Evolutionary conservation across 1,140 invertebrate genomes (phyloP).

Genomic region (Aradophagus sp.): DNA sequence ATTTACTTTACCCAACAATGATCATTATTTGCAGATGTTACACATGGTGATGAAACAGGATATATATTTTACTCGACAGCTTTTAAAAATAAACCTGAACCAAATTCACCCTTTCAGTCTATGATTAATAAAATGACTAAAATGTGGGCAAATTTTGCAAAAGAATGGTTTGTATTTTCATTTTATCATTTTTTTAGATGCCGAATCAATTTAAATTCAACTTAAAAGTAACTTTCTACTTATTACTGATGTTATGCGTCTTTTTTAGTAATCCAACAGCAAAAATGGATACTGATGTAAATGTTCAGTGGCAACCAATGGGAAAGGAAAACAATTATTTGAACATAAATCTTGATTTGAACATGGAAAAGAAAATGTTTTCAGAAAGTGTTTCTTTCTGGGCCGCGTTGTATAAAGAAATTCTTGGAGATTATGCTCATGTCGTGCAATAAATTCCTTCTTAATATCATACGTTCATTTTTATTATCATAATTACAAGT

Average conservation of each 20-base stretch:
- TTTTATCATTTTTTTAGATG: too few species aligned
- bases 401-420: constrained; percentile 63
- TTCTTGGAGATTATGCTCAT: constrained; percentile 57
- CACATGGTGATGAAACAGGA: constrained; percentile 82
- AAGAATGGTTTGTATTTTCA: constrained; percentile 70
- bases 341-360: constrained; percentile 69
- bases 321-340: constrained; percentile 72
- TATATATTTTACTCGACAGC: constrained; percentile 78
- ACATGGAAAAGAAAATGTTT: constrained; percentile 70
- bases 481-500: too few species aligned
- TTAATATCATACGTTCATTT: too few species aligned
- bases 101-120: constrained; percentile 55
- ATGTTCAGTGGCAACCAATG: constrained; percentile 71
- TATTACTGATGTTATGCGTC: constrained; percentile 2
- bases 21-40: constrained; percentile 76
- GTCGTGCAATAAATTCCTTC: too few species aligned
- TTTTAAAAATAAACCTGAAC: constrained; percentile 63
- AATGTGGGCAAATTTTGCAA: constrained; percentile 76
- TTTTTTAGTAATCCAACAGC: constrained; percentile 73
- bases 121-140: constrained; percentile 61
- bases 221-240: too few species aligned
- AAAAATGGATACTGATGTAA: constrained; percentile 64
- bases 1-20: too few species aligned
- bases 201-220: too few species aligned
- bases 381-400: constrained; percentile 71